These are phyloP conservation scores for Sialia sialis DNA, from an alignment of 2,113 vertebrate species.

Conservation along the genomic window DNA sequence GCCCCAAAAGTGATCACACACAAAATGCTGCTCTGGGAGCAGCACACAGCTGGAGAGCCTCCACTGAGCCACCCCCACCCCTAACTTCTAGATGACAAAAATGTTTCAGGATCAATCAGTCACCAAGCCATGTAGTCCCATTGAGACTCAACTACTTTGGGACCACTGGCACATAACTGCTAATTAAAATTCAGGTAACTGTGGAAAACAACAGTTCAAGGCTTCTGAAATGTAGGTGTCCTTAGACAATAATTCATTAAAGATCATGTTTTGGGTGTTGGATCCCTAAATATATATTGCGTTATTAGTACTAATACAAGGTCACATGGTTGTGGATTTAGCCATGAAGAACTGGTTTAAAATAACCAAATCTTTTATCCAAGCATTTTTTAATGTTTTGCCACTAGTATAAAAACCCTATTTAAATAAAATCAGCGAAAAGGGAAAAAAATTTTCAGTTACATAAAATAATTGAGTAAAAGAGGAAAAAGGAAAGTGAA, in stretches of 20 bases:
- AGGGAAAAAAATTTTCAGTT: not conserved
- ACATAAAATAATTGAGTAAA: not conserved
- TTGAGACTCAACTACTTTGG: not conserved
- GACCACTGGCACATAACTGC: not conserved
- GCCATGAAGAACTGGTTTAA: not conserved
- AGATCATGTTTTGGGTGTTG: not conserved
- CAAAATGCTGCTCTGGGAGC: rapidly evolving
- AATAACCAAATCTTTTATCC: not conserved
- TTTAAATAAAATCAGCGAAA: not conserved
- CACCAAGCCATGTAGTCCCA: not conserved
- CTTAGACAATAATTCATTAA: not conserved
- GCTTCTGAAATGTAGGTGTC: not conserved
- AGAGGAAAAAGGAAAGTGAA: not conserved
- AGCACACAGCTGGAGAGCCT: not conserved
- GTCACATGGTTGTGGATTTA: not conserved
- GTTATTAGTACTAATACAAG: not conserved
- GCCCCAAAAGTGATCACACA: not conserved
- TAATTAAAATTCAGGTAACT: not conserved
- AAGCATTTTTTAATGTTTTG: not conserved
- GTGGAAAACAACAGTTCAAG: not conserved
- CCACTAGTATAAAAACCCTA: not conserved
- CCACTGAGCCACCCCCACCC: not conserved
- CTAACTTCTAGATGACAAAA: not conserved
- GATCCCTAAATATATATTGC: not conserved
- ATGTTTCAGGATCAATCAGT: not conserved